phyloP scores from a whole-genome alignment of 2,888 invertebrate genomes.

The Formica aserva region DNA sequence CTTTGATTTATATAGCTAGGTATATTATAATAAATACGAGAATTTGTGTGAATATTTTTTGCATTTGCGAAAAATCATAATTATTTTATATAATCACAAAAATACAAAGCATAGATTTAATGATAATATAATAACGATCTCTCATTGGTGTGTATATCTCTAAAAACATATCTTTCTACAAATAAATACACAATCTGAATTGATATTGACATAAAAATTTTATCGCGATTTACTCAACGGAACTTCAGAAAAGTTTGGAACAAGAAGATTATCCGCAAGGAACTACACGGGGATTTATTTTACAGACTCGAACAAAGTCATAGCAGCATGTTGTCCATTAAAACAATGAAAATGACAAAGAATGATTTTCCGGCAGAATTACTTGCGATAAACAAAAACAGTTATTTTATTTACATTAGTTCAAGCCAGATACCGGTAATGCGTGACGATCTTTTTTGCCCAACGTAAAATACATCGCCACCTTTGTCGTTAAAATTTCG shows the following conservation, averaged over 20 bases:
- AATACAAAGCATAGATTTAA: neutral
- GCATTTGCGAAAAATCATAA: neutral
- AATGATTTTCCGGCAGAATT: conserved; percentile 68
- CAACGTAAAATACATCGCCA: neutral
- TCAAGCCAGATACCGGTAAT: neutral
- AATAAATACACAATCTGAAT: neutral
- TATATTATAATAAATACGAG: neutral
- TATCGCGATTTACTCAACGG: neutral
- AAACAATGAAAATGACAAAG: conserved; percentile 28
- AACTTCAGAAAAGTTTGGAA: conserved; percentile 40
- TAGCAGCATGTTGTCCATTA: conserved; percentile 67
- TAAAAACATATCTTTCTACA: neutral
- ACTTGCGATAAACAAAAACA: conserved; percentile 73
- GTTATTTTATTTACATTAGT: neutral
- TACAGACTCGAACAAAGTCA: conserved; percentile 31
- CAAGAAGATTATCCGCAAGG: conserved; percentile 54
- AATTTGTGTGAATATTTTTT: neutral
- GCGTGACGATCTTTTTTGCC: neutral
- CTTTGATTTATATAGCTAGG: neutral
- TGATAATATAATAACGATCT: neutral
- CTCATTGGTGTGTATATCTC: neutral
- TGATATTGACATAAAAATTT: neutral
- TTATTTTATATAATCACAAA: neutral
- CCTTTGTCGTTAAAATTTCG: conserved; percentile 14
- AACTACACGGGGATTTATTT: conserved; percentile 56